Conservation (phyloP, 37 sponge, comb jelly and placozoan species). For the Cliona cf. orientalis region DNA sequence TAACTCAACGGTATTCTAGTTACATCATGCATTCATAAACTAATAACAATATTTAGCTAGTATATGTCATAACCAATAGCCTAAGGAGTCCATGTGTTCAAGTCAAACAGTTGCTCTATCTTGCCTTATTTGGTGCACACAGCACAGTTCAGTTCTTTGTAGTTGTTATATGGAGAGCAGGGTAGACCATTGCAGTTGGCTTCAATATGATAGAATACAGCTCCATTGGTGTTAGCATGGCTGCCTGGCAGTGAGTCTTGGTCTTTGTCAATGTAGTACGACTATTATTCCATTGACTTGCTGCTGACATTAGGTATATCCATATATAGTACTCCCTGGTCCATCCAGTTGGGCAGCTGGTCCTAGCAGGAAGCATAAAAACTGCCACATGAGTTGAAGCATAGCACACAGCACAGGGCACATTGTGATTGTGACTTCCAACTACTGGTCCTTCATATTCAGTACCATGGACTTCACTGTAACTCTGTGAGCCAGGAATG, state of each 20-base stretch:
- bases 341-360: slow-evolving; percentile 42
- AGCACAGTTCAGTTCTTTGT: slow-evolving; percentile 62
- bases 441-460: slow-evolving; percentile 52
- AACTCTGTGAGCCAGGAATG: slow-evolving; percentile 22
- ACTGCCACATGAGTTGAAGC: slow-evolving; percentile 14
- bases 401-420: slow-evolving; percentile 69
- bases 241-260: slow-evolving; percentile 32
- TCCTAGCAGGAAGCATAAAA: slow-evolving; percentile 50
- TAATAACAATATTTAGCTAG: no score
- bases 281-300: not conserved
- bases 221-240: slow-evolving; percentile 25
- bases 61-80: no score
- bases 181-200: slow-evolving; percentile 47
- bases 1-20: no score
- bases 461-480: slow-evolving; percentile 20
- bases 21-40: no score
- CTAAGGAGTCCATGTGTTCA: no score
- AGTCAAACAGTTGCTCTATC: no score
- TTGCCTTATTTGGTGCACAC: slow-evolving; percentile 62
- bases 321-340: slow-evolving; percentile 64
- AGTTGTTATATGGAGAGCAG: slow-evolving; percentile 52
- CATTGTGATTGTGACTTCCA: slow-evolving; percentile 10
- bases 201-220: slow-evolving; percentile 53
- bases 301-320: slow-evolving; percentile 49
- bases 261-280: slow-evolving; percentile 46